These are phyloP conservation scores for Subacronicta megacephala DNA, from an alignment of 2,888 invertebrate species.

Conservation along the genomic window DNA sequence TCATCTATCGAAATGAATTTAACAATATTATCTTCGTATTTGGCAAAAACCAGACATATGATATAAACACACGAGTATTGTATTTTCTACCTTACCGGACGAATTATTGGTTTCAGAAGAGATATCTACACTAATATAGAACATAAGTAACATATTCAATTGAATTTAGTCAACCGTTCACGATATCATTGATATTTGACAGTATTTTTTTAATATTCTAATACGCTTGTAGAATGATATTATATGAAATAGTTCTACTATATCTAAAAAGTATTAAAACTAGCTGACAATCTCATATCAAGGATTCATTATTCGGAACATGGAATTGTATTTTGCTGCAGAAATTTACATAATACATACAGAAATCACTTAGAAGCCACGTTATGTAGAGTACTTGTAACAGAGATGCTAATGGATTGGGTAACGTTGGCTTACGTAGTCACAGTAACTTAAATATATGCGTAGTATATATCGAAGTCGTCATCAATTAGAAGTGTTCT, in stretches of 20 bases:
- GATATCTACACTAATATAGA: too few relatives aligned
- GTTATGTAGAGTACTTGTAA: constrained; percentile 18
- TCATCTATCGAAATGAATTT: constrained; percentile 5
- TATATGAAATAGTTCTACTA: too few relatives aligned
- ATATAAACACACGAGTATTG: too few relatives aligned
- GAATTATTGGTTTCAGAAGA: too few relatives aligned
- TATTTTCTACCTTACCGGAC: too few relatives aligned
- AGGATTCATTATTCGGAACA: background rate
- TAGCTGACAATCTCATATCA: background rate
- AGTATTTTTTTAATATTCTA: too few relatives aligned
- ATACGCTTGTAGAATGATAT: too few relatives aligned
- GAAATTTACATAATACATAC: background rate
- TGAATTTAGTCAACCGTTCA: too few relatives aligned
- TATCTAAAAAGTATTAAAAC: background rate
- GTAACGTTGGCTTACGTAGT: constrained; percentile 26
- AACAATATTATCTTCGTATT: constrained; percentile 2
- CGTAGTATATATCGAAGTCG: constrained; percentile 14
- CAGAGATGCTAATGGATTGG: constrained; percentile 30
- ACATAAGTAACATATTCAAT: too few relatives aligned
- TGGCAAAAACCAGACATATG: background rate
- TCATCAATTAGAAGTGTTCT: constrained; percentile 19
- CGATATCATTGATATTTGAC: too few relatives aligned
- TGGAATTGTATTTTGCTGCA: constrained; percentile 1
- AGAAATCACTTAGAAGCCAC: constrained; percentile 20
- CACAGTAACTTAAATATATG: constrained; percentile 13